Evolutionary conservation across 2,797 vertebrate species (phyloP).

Genomic region (Melanotaenia trifasciata): DNA sequence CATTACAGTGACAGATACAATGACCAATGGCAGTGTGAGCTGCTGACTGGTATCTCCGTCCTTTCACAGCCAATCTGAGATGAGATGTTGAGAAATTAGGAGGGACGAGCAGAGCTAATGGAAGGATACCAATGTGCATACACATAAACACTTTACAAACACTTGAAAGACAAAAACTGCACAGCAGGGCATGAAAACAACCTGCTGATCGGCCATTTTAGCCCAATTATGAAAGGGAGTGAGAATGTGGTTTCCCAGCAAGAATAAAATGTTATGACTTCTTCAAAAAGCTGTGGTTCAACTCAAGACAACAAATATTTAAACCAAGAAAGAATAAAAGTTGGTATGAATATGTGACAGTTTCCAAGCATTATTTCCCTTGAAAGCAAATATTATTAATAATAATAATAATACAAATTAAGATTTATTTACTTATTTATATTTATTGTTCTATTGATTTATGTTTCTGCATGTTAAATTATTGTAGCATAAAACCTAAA

Average conservation of each 20-base stretch:
- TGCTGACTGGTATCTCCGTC: constrained; percentile 35
- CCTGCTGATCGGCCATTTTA: constrained; percentile 34
- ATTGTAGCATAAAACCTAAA: neutral
- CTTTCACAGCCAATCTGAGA: constrained; percentile 68
- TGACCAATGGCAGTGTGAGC: constrained; percentile 64
- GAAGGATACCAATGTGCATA: constrained; percentile 13
- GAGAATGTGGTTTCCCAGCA: constrained; percentile 29
- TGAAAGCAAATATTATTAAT: no score
- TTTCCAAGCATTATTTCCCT: neutral
- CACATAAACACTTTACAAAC: constrained; percentile 1
- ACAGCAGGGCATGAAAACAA: constrained; percentile 43
- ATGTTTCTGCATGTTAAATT: neutral
- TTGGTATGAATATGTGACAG: neutral
- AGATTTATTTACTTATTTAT: neutral
- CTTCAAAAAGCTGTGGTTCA: constrained; percentile 27
- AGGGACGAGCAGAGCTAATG: constrained; percentile 37
- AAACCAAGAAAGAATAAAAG: constrained; percentile 15
- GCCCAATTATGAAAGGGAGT: constrained; percentile 24
- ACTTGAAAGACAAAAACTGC: constrained; percentile 12
- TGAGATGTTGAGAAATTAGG: constrained; percentile 26
- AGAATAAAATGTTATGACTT: constrained; percentile 45
- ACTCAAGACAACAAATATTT: constrained; percentile 29
- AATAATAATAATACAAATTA: neutral
- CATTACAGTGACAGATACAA: constrained; percentile 60
- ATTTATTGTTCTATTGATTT: neutral